phyloP scores from a whole-genome alignment of 2,113 vertebrate species.

The Rhipidura dahli region DNA sequence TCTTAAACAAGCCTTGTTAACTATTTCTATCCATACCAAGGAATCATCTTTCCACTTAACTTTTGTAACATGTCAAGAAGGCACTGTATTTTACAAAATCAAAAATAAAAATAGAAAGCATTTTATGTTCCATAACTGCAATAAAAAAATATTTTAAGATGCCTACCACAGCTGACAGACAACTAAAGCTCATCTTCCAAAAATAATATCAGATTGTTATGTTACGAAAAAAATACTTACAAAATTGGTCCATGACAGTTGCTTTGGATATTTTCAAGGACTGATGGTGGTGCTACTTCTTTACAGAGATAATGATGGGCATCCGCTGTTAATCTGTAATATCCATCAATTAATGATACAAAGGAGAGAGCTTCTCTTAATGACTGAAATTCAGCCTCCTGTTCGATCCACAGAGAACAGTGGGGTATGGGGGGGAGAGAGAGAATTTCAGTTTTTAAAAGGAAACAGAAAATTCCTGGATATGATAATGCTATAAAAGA shows the following conservation, averaged over 20 bases:
- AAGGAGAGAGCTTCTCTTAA: conserved; percentile 91
- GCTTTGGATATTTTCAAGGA: conserved; percentile 91
- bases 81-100: not conserved
- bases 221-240: conserved; percentile 77
- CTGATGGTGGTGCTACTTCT: conserved; percentile 88
- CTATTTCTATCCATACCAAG: not conserved
- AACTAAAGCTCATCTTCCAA: not conserved
- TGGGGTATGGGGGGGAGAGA: not conserved
- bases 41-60: not conserved
- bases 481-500: not conserved
- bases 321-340: conserved; percentile 91
- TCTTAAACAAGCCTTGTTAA: not conserved
- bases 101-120: not conserved
- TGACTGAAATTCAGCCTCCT: conserved; percentile 93
- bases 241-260: conserved; percentile 93
- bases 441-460: not conserved
- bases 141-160: not conserved
- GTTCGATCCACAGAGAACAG: not conserved
- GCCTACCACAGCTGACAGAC: not conserved
- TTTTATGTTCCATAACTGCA: not conserved
- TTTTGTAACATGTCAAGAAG: not conserved
- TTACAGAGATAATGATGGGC: conserved; percentile 96
- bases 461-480: not conserved
- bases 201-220: not conserved
- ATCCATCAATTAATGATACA: conserved; percentile 93